Base-by-base conservation (phyloP, 30 jellyfish, hydroid and myxozoan genomes). In the Pseudorhiza aurosa region DNA sequence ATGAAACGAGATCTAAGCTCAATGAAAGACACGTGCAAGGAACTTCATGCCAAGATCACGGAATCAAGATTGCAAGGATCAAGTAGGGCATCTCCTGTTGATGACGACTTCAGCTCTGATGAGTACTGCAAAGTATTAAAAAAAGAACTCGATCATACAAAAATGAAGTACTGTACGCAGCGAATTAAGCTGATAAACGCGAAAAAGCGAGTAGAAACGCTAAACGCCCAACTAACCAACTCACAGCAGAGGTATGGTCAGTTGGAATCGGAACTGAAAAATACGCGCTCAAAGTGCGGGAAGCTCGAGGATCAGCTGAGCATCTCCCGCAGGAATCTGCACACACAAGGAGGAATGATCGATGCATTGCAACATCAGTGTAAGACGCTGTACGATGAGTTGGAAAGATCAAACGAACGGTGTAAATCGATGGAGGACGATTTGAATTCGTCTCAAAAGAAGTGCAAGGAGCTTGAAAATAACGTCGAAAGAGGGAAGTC, bases 291-390 rank as follows among this genome's bases (percentile, higher is more conserved):
- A 45, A 89, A 89, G 49, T 91, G 95, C 85, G 70, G 70, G 42
- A 77, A 84, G 58, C 79, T 91, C 77, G 90, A 91, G 28, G 96
- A 91, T 39, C 95, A 83, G 77, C 77, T 91, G 49, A 83, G 68
- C 22, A 31, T 65, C 25, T 56, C 96, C 1, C 94, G 98, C 58
- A 83, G 77, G 30, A 91, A 91, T 31, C 75, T 91, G 56, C 96
- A 91, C 37, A 91, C 96, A 5, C 98, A 91, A 71, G 98, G 96
- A 2, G 77, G 91, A 5, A 91, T 91, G 96, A 87, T 91, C 21
- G 98, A 91, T 51, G 98, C 96, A 25, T 33, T 91, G 74, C 98
- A 91, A 51, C 96, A 91, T 40, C 98, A 91, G 47, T 91, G 98
- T 53, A 76, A 91, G 68, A 84, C 98, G 1, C 44, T 91, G 81